Conservation (phyloP, 2,113 vertebrate species). For the Mirounga angustirostris region DNA sequence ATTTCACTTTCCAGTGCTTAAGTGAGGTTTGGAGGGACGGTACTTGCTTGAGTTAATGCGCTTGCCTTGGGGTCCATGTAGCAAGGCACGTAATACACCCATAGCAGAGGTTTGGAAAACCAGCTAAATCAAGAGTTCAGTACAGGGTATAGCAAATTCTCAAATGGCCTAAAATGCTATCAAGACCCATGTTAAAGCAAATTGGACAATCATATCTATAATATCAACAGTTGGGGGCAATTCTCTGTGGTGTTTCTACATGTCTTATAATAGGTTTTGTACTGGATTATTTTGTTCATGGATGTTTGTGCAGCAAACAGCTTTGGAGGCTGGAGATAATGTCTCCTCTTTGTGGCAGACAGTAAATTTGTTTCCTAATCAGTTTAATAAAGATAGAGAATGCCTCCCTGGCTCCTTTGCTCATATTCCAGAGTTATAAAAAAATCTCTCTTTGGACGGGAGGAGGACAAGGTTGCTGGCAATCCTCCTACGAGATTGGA, state of each 20-base stretch:
- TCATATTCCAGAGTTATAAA: neutral
- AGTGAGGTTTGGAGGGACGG: rapidly evolving
- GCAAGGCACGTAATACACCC: neutral
- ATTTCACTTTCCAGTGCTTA: neutral
- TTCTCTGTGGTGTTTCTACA: neutral
- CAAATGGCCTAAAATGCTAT: neutral
- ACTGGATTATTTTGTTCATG: neutral
- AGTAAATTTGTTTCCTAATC: neutral
- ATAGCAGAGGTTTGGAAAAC: neutral
- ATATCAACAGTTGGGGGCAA: neutral
- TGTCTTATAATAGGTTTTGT: neutral
- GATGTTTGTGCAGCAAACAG: neutral
- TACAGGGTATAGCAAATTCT: neutral
- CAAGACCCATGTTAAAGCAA: neutral
- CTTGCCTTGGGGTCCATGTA: neutral
- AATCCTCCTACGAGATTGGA: neutral
- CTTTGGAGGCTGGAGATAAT: neutral
- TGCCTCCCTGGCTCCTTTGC: neutral
- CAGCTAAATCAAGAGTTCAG: neutral
- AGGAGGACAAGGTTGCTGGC: neutral
- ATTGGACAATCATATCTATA: neutral
- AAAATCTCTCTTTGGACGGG: neutral
- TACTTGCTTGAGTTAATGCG: neutral
- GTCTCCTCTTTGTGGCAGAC: neutral
- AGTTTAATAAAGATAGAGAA: neutral